These are phyloP conservation scores for Pseudomugil tenellus DNA, from an alignment of 2,797 vertebrate genomes.

Conservation along the genomic window DNA sequence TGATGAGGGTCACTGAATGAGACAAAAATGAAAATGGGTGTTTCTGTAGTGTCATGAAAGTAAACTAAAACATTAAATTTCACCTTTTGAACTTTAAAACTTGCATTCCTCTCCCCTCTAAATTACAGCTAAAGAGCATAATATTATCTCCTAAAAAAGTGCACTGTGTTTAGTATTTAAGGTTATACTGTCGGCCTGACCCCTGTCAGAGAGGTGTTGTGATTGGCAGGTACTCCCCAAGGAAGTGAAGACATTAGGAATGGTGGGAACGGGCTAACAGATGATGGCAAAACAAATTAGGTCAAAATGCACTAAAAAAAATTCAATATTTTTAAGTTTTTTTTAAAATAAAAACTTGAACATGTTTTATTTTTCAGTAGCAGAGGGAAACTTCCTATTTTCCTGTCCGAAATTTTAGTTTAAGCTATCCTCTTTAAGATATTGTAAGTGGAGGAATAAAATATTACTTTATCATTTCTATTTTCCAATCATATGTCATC, in stretches of 20 bases:
- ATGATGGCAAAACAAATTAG: slow-evolving; percentile 1
- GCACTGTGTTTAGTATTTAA: slow-evolving; percentile 27
- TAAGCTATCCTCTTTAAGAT: slow-evolving; percentile 16
- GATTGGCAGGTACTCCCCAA: slow-evolving; percentile 34
- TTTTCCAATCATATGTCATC: slow-evolving; percentile 14
- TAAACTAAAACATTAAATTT: neutral
- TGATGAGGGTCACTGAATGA: neutral
- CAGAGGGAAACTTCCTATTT: slow-evolving; percentile 24
- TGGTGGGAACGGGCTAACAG: slow-evolving; percentile 7
- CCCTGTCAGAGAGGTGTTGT: slow-evolving; percentile 17
- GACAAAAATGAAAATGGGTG: neutral
- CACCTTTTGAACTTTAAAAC: neutral
- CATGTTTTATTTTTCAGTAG: slow-evolving; percentile 31
- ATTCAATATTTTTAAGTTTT: no score
- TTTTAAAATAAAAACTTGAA: slow-evolving; percentile 1
- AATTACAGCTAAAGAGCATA: neutral
- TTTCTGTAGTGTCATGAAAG: neutral
- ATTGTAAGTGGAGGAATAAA: slow-evolving; percentile 10
- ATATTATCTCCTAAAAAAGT: neutral
- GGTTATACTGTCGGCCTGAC: slow-evolving; percentile 21
- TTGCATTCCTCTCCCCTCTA: neutral
- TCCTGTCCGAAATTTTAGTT: slow-evolving; percentile 21
- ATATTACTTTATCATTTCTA: neutral
- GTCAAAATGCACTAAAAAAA: slow-evolving; percentile 8
- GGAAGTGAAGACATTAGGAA: slow-evolving; percentile 25